These are phyloP conservation scores for Chrysoperla carnea DNA, from an alignment of 1,140 invertebrate species.

Conservation along the genomic window DNA sequence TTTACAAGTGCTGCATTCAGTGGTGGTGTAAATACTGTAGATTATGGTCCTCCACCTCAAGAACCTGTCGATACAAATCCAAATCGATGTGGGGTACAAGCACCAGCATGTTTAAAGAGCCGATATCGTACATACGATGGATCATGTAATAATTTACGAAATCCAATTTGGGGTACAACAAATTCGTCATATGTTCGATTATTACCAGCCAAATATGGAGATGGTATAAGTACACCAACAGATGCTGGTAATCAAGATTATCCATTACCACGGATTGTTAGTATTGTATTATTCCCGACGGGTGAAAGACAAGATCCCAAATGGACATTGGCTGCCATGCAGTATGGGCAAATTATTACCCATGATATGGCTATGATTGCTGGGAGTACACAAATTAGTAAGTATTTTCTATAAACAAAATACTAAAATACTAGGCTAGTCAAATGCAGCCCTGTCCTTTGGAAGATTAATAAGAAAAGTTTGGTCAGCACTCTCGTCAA, in stretches of 20 bases:
- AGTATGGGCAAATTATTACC: conserved; percentile 75
- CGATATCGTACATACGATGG: conserved; percentile 65
- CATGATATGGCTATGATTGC: conserved; percentile 70
- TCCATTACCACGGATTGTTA: conserved; percentile 51
- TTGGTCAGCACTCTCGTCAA: too few relatives aligned
- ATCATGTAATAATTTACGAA: conserved; percentile 65
- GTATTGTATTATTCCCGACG: conserved; percentile 47
- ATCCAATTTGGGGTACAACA: conserved; percentile 53
- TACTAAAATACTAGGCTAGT: too few relatives aligned
- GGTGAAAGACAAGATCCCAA: conserved; percentile 39
- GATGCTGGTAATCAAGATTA: conserved; percentile 34
- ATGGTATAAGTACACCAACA: conserved; percentile 55
- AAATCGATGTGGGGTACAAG: conserved; percentile 20
- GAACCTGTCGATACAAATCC: neutral
- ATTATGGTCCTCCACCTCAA: neutral
- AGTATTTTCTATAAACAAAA: too few relatives aligned
- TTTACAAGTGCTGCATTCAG: too few relatives aligned
- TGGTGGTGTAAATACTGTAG: too few relatives aligned
- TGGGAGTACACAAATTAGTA: conserved; percentile 51
- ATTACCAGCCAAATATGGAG: conserved; percentile 60
- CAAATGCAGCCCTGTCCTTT: too few relatives aligned
- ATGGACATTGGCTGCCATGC: conserved; percentile 62
- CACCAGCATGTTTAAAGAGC: conserved; percentile 24
- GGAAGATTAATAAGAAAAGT: too few relatives aligned
- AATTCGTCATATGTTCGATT: conserved; percentile 42